Evolutionary conservation across 1,140 invertebrate species (phyloP), one percentile per base, ranked within the genome.

Genomic region (Drosophila triauraria): DNA sequence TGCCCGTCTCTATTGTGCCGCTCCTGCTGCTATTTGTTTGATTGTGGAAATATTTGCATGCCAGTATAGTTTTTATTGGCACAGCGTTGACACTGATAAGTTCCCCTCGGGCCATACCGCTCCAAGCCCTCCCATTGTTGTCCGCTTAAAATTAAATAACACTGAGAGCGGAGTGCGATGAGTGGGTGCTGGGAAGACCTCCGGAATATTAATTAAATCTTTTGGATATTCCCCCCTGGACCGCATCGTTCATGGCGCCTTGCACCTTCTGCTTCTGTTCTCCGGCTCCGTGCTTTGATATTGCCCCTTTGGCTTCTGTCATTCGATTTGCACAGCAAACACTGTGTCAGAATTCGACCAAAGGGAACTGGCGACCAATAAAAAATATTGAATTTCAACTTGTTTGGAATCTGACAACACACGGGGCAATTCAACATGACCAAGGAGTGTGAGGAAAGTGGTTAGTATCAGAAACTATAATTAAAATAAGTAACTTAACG

Each of bases 51-150:
- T 83, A 87, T 87, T 87, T 87, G 80, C 84, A 87, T 87, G 68
- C 84, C 60, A 77, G 84, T 90, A 90, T 90, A 90, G 85, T 88
- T 88, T 88, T 88, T 88, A 88, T 90, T 88, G 85, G 85, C 85
- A 84, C 85, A 88, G 83, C 81, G 85, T 88, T 88, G 85, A 88
- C 85, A 88, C 85, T 88, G 85, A 88, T 88, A 88, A 88, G 85
- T 90, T 88, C 76, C 85, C 85, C 85, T 53, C 56, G 80, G 78
- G 85, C 46, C 42, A 69, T 54, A 17, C 42, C 57, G 44, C 17
- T 42, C 32, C 23, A 54, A 54, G 23, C 32, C 51, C 53, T n/a
- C 40, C 4, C 30, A 12, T 15, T 35, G 30, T 35, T 53, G 53
- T 75, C 56, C 71, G 70, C 62, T 60, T 68, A 30, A 67, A 88